Base-by-base conservation (phyloP, 2,797 vertebrate species). In the Emydoidea blandingii region DNA sequence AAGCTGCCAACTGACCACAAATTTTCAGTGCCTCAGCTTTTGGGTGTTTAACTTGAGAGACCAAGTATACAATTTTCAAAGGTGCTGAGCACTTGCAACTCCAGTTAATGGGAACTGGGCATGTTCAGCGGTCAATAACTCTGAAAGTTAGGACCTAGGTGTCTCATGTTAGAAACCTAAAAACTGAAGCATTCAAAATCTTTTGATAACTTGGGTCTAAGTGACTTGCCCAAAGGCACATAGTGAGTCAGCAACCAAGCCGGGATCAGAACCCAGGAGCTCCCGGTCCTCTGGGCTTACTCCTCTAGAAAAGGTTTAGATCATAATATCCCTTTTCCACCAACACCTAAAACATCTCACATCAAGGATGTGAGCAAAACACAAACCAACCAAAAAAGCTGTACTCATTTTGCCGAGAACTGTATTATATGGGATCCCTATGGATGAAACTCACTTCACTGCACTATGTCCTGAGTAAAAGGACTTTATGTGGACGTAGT, bases 171-270 rank as follows among this genome's bases (percentile, higher is more conserved):
- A 74, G n/a, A 65, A 79, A 57, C 52, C 44, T 31, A 49, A 25
- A 84, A 81, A 79, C 1, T 8, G 52, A 62, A 6, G n/a, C 23
- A 16, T 7, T 9, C 0, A 1, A 54, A 25, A 34, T 15, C 65
- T 86, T 47, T 44, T 62, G 57, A 34, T 53, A 62, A 21, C 4
- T 23, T 9, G 54, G 23, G 47, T 41, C 76, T 81, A 25, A 21
- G 15, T 29, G 52, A 41, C 54, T 68, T 68, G 12, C 12, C 12
- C 16, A 52, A 57, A 8, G 34, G 15, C 78, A 84, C 0, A 1
- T 50, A 25, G 83, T 2, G 50, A 0, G 0, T 85, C 47, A 92
- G 7, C 0, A 1, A n/a, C 1, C 54, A 4, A 86, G 25, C 2
- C 1, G 6, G 12, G 18, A 29, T 62, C 44, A 72, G 81, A 65